phyloP scores from a whole-genome alignment of 2,888 invertebrate genomes.

The Torymus aiolomorphi region DNA sequence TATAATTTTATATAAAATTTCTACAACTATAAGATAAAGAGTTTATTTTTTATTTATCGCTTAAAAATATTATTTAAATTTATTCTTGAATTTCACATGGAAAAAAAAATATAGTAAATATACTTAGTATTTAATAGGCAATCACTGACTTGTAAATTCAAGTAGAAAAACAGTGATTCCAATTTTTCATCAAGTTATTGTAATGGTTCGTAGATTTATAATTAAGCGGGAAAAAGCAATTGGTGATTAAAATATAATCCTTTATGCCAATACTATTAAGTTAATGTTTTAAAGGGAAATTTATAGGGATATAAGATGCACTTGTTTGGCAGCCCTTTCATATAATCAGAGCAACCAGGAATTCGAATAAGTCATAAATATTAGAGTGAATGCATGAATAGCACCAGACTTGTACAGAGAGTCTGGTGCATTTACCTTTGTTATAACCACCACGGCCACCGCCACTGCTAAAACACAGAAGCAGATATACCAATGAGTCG shows the following conservation, averaged over 20 bases:
- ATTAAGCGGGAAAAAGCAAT: slow-evolving; percentile 63
- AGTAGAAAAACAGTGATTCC: neutral
- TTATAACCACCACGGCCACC: slow-evolving; percentile 96
- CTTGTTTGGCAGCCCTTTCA: slow-evolving; percentile 73
- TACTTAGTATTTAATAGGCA: too few relatives aligned
- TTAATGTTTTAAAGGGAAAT: slow-evolving; percentile 45
- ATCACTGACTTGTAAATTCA: too few relatives aligned
- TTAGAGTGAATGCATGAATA: slow-evolving; percentile 80
- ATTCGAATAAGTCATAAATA: slow-evolving; percentile 72
- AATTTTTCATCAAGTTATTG: neutral
- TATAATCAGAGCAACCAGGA: slow-evolving; percentile 73
- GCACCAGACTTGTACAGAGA: slow-evolving; percentile 83
- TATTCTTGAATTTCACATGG: too few relatives aligned
- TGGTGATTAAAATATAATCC: slow-evolving; percentile 64
- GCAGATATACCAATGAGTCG: slow-evolving; percentile 85
- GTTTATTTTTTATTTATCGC: too few relatives aligned
- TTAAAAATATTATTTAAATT: too few relatives aligned
- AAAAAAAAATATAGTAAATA: too few relatives aligned
- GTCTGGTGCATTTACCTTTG: slow-evolving; percentile 95
- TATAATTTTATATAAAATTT: too few relatives aligned
- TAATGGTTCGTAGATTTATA: slow-evolving; percentile 13
- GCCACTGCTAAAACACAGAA: slow-evolving; percentile 94
- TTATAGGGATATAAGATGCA: slow-evolving; percentile 46
- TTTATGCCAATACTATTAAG: slow-evolving; percentile 49
- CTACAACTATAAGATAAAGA: too few relatives aligned